These are phyloP conservation scores for Euura lappo DNA, from an alignment of 1,140 invertebrate genomes.

Conservation along the genomic window DNA sequence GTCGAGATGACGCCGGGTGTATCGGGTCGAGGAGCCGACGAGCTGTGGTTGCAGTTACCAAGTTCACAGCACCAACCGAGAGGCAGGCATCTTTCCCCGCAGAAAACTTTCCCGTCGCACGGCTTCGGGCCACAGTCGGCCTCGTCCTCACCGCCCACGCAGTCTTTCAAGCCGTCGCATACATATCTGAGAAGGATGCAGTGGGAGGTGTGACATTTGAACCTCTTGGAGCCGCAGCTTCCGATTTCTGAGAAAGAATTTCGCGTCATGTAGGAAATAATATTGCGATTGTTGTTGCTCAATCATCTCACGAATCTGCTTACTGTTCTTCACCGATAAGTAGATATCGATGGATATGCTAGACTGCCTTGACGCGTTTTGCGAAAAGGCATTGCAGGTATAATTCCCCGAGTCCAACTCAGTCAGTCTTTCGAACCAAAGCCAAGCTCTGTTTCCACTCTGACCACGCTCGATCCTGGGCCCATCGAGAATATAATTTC, in stretches of 20 bases:
- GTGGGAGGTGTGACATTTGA: slow-evolving; percentile 26
- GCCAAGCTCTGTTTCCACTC: slow-evolving; percentile 31
- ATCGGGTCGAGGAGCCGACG: slow-evolving; percentile 54
- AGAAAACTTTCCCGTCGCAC: slow-evolving; percentile 53
- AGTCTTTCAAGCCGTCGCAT: slow-evolving; percentile 72
- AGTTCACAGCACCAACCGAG: slow-evolving; percentile 60
- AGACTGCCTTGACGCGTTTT: slow-evolving; percentile 22
- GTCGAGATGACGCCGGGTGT: slow-evolving; percentile 44
- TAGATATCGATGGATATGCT: slow-evolving; percentile 29
- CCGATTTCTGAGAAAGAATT: not conserved
- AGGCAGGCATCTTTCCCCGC: slow-evolving; percentile 63
- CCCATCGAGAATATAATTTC: slow-evolving; percentile 14
- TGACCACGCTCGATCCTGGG: slow-evolving; percentile 25
- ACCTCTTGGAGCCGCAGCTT: slow-evolving; percentile 29
- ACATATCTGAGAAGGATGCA: slow-evolving; percentile 69
- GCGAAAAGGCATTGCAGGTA: slow-evolving; percentile 38
- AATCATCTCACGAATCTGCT: slow-evolving; percentile 15
- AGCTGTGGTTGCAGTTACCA: slow-evolving; percentile 42
- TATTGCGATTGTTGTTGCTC: too few relatives aligned
- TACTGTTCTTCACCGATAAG: slow-evolving; percentile 45
- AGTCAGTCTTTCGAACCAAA: slow-evolving; percentile 40
- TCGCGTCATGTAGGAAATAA: slow-evolving; percentile 2
- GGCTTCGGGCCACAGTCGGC: slow-evolving; percentile 59
- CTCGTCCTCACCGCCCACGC: slow-evolving; percentile 65
- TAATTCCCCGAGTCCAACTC: slow-evolving; percentile 48